These are phyloP conservation scores for Arctia plantaginis DNA, from an alignment of 2,888 invertebrate genomes.

Conservation along the genomic window DNA sequence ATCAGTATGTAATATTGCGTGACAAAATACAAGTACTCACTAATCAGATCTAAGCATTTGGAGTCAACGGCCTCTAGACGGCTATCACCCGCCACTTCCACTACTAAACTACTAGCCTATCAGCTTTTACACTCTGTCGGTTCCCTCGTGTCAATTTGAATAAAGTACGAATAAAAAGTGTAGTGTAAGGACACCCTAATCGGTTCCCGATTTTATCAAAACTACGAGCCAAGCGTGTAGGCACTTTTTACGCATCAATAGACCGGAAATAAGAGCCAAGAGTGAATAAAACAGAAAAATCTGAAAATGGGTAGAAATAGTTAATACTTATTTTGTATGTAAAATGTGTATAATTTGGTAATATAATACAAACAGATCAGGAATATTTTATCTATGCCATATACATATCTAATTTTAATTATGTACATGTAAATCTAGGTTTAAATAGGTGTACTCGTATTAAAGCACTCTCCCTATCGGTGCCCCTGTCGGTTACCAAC, in stretches of 20 bases:
- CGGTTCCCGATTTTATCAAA: slow-evolving; percentile 72
- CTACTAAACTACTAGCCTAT: slow-evolving; percentile 73
- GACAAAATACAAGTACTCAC: slow-evolving; percentile 72
- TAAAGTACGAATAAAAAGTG: slow-evolving; percentile 76
- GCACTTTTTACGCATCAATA: slow-evolving; percentile 66
- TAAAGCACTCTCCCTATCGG: neutral
- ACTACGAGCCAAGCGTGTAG: slow-evolving; percentile 62
- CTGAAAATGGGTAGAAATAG: slow-evolving; percentile 26
- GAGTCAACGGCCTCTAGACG: slow-evolving; percentile 51
- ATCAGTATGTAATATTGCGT: slow-evolving; percentile 71
- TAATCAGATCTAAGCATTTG: slow-evolving; percentile 73
- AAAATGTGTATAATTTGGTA: neutral
- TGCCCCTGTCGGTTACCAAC: neutral
- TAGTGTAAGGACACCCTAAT: slow-evolving; percentile 71
- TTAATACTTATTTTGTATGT: neutral
- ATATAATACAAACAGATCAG: neutral
- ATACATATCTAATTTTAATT: neutral
- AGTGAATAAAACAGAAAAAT: slow-evolving; percentile 52
- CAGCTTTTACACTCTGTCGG: slow-evolving; percentile 73
- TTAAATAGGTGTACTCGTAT: neutral
- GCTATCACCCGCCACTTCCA: slow-evolving; percentile 61
- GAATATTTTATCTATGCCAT: neutral
- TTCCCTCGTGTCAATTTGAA: slow-evolving; percentile 73
- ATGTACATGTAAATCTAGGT: neutral
- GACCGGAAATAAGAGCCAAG: slow-evolving; percentile 56